Conservation (phyloP, 2,797 vertebrate genomes). For the Pagetopsis macropterus region DNA sequence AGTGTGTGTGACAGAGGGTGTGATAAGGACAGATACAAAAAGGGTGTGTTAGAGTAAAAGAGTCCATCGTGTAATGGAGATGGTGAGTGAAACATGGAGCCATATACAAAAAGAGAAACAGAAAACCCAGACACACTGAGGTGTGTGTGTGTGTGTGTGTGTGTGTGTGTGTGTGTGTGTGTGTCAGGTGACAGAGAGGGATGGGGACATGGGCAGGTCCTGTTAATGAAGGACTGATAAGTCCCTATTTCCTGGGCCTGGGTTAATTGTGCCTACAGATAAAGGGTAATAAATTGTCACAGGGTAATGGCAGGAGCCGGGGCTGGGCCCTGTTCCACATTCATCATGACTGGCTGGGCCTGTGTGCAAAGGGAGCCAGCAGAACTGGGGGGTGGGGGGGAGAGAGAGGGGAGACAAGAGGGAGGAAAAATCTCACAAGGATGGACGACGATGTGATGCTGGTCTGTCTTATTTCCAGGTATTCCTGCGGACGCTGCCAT, state of each 20-base stretch:
- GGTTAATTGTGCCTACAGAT: constrained; percentile 88
- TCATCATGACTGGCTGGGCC: constrained; percentile 76
- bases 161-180: constrained; percentile 32
- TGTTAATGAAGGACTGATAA: constrained; percentile 85
- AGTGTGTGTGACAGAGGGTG: constrained; percentile 21
- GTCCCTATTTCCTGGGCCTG: constrained; percentile 80
- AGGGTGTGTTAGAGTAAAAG: neutral
- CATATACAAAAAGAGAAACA: constrained; percentile 39
- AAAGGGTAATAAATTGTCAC: constrained; percentile 87
- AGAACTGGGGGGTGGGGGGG: constrained; percentile 17
- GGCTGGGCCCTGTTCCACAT: constrained; percentile 79
- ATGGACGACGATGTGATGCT: constrained; percentile 28
- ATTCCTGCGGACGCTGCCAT: constrained; percentile 5
- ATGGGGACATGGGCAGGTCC: constrained; percentile 80
- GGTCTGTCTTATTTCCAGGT: constrained; percentile 24
- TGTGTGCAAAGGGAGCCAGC: constrained; percentile 47
- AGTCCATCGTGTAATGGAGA: constrained; percentile 26
- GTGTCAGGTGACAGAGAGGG: constrained; percentile 77
- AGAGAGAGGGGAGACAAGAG: constrained; percentile 10
- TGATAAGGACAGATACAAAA: constrained; percentile 33
- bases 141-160: constrained; percentile 16
- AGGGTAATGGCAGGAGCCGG: constrained; percentile 80
- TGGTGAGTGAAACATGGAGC: constrained; percentile 26
- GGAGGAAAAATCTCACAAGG: constrained; percentile 31
- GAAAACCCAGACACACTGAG: constrained; percentile 36